Evolutionary conservation across 2,797 vertebrate species (phyloP), one percentile per base, ranked within the genome.

Genomic region (Sebastes minor): DNA sequence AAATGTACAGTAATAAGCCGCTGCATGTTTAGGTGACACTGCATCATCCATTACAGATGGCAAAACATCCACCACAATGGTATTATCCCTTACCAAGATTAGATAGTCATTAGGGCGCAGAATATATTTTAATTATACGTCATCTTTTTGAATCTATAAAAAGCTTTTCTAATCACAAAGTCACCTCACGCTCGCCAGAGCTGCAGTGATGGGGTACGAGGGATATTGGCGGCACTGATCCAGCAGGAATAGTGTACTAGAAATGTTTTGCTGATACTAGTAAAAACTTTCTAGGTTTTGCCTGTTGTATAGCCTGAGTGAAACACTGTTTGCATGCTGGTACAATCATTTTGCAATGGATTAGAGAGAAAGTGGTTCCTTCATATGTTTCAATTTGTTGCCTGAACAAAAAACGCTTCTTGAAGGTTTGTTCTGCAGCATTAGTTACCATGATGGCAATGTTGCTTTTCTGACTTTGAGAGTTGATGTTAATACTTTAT

Each of bases 51-150:
- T 35, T 59, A 75, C 27, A 57, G 16, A 12, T 42, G n/a, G 8
- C 57, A 42, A 18, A 75, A 22, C 27, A 22, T n/a, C 18, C 25
- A 13, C 6, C 1, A 49, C 30, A 23, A n/a, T 28, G 8, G 18
- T 57, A 14, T 68, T 30, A 57, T 64, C 60, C 8, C 16, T 28
- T 35, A 28, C 12, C 13, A 66, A 57, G 53, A 60, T 61, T 33
- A 49, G 42, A 49, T 49, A 23, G 23, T 8, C 32, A 65, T 69
- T 22, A 52, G 9, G 8, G 18, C 11, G n/a, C 7, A 35, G 27
- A 69, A 55, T 66, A 65, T 57, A 30, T 65, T 71, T 75, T 28
- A 62, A 25, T 22, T 10, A 25, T 64, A 67, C 59, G 62, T 83
- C 20, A 59, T 76, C 20, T 20, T 8, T 60, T 46, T 6, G 22